Conservation (phyloP, 2,113 vertebrate genomes). For the Eclectus roratus region DNA sequence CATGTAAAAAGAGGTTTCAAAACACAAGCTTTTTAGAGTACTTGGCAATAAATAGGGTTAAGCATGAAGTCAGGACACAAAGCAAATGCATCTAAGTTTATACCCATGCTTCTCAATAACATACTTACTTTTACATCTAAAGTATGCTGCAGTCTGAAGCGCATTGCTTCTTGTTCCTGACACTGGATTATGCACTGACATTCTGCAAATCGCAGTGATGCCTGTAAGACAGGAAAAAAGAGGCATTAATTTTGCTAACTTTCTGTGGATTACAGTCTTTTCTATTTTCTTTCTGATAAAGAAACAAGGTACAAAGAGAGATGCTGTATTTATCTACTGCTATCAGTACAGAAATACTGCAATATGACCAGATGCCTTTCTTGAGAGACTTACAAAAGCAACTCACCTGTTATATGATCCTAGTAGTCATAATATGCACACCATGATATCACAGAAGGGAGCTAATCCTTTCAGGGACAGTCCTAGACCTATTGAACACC, state of each 20-base stretch:
- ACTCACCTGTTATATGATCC: neutral
- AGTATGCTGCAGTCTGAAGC: constrained; percentile 81
- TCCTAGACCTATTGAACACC: neutral
- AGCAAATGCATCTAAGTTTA: neutral
- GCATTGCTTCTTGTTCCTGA: constrained; percentile 81
- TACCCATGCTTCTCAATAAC: neutral
- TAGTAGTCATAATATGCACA: neutral
- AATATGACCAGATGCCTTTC: neutral
- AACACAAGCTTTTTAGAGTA: neutral
- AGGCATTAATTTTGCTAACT: neutral
- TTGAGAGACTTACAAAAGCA: neutral
- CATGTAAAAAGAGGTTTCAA: neutral
- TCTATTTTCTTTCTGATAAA: neutral
- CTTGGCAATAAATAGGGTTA: neutral
- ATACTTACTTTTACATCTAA: constrained; percentile 80
- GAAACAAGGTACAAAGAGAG: neutral
- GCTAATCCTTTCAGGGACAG: neutral
- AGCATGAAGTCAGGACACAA: neutral
- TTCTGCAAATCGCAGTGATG: constrained; percentile 82
- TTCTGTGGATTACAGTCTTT: neutral
- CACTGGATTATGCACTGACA: constrained; percentile 84
- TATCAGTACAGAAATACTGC: neutral
- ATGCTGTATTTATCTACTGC: neutral
- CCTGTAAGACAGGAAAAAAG: constrained; percentile 61
- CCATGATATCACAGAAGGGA: neutral